phyloP scores from a whole-genome alignment of 2,888 invertebrate species.

The Chrysomela aeneicollis region DNA sequence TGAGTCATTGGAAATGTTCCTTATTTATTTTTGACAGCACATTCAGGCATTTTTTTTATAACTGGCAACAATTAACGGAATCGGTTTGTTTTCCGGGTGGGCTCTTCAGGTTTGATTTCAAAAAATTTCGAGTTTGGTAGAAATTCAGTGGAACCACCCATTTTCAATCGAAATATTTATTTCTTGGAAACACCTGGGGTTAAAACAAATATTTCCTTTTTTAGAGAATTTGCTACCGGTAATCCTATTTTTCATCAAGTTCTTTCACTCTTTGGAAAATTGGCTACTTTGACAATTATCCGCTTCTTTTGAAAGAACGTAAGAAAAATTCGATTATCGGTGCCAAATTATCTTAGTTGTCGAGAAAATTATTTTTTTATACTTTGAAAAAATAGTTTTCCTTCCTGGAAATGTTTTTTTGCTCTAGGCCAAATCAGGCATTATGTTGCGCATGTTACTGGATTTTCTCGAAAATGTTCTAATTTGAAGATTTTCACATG shows the following conservation, averaged over 20 bases:
- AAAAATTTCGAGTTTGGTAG: neutral
- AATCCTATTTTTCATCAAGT: constrained; percentile 10
- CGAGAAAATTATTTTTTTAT: neutral
- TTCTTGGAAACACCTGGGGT: neutral
- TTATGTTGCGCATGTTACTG: neutral
- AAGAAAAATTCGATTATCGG: neutral
- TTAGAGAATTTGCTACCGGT: neutral
- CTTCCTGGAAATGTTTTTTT: neutral
- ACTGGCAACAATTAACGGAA: constrained; percentile 32
- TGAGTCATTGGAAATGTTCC: constrained; percentile 3
- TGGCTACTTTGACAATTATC: constrained; percentile 17
- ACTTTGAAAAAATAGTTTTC: neutral
- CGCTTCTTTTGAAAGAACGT: constrained; percentile 12
- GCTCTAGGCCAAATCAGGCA: neutral
- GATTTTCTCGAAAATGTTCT: constrained; percentile 15
- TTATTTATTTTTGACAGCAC: constrained; percentile 25
- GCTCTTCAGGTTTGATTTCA: neutral
- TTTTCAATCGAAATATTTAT: neutral
- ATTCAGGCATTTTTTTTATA: constrained; percentile 31
- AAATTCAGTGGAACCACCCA: neutral
- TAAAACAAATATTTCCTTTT: neutral
- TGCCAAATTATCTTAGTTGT: constrained; percentile 10
- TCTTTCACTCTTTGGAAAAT: constrained; percentile 19
- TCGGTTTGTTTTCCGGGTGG: neutral
- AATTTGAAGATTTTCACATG: constrained; percentile 20